phyloP scores from a whole-genome alignment of 2,888 invertebrate genomes.

The Drosophila trichaetosa region DNA sequence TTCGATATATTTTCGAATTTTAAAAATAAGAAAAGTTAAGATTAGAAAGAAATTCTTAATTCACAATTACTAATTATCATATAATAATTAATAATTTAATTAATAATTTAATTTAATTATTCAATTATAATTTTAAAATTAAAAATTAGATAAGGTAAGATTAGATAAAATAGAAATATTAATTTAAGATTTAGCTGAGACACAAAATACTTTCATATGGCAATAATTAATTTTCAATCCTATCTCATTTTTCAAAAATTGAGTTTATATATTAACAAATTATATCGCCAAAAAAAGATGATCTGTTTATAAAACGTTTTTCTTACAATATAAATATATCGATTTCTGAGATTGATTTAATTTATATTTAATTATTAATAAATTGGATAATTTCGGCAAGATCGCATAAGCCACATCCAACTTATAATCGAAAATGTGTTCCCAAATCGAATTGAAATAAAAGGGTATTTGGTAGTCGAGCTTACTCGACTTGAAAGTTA shows the following conservation, averaged over 20 bases:
- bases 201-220: background rate
- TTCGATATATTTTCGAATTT: background rate
- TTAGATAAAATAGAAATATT: background rate
- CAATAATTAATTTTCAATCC: background rate
- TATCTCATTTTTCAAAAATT: background rate
- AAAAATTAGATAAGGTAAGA: background rate
- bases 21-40: background rate
- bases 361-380: no score
- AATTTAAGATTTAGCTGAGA: background rate
- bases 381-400: background rate
- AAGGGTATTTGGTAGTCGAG: background rate
- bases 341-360: no score
- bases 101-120: background rate
- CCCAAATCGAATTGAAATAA: background rate
- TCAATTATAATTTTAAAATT: background rate
- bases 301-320: background rate
- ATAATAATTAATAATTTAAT: background rate
- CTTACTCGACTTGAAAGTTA: background rate
- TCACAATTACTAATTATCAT: background rate
- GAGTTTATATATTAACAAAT: background rate
- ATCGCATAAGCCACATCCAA: background rate
- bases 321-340: background rate
- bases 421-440: background rate
- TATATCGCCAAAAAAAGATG: background rate
- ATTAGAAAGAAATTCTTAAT: background rate